These are phyloP conservation scores for Malurus alboscapulatus DNA, from an alignment of 2,113 vertebrate genomes.

Conservation along the genomic window DNA sequence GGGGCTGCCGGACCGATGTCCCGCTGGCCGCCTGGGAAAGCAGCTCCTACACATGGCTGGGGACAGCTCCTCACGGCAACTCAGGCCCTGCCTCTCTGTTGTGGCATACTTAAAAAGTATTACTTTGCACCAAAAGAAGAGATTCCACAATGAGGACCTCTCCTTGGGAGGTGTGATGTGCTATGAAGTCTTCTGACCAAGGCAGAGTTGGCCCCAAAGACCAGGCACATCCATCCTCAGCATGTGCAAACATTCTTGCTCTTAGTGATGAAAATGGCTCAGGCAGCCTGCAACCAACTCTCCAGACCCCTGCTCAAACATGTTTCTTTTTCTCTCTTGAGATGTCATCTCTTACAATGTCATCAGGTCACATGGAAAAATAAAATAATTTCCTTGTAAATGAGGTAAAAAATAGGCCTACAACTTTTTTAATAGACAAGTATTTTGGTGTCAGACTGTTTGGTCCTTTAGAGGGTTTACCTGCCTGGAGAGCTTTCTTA, in stretches of 20 bases:
- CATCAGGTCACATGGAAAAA: background rate
- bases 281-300: background rate
- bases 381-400: background rate
- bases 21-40: background rate
- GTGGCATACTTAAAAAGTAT: background rate
- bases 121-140: background rate
- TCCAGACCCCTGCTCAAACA: fast-evolving
- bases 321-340: background rate
- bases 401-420: background rate
- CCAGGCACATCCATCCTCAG: background rate
- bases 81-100: background rate
- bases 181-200: background rate
- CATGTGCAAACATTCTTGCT: fast-evolving
- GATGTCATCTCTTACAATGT: background rate
- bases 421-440: background rate
- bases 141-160: fast-evolving
- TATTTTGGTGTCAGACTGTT: background rate
- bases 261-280: fast-evolving
- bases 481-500: background rate
- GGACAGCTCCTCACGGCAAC: background rate
- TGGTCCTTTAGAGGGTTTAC: background rate
- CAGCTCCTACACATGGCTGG: background rate
- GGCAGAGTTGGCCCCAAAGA: background rate
- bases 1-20: background rate
- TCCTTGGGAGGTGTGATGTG: background rate